Evolutionary conservation across 2,113 vertebrate species (phyloP).

Genomic region (Chionomys nivalis): DNA sequence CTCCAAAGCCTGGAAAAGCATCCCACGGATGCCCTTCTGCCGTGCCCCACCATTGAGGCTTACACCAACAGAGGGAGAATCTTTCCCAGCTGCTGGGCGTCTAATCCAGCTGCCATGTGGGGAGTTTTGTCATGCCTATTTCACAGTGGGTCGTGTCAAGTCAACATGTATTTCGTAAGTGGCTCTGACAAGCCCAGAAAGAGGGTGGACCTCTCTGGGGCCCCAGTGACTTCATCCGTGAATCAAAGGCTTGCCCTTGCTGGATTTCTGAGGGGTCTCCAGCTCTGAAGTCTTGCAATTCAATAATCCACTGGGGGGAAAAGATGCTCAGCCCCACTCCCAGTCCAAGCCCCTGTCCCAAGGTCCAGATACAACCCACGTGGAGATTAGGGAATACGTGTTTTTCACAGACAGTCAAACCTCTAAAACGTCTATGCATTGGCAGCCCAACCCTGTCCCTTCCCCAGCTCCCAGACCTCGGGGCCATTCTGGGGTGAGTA

Average conservation of each 20-base stretch:
- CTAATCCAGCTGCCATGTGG: slow-evolving; percentile 71
- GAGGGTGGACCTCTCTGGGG: slow-evolving; percentile 52
- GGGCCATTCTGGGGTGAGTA: not conserved
- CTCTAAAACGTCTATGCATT: not conserved
- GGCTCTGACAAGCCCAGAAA: slow-evolving; percentile 77
- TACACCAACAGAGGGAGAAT: slow-evolving; percentile 58
- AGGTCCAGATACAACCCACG: not conserved
- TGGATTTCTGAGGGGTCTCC: slow-evolving; percentile 23
- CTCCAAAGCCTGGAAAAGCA: not conserved
- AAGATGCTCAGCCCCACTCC: not conserved
- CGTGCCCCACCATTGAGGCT: not conserved
- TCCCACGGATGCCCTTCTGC: slow-evolving; percentile 51
- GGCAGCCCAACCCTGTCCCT: not conserved
- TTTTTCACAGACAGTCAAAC: not conserved
- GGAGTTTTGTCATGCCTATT: slow-evolving; percentile 70
- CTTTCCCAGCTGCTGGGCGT: slow-evolving; percentile 72
- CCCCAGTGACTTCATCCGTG: slow-evolving; percentile 70
- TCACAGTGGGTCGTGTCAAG: slow-evolving; percentile 76
- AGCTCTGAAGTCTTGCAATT: slow-evolving; percentile 26
- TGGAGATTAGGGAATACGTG: not conserved
- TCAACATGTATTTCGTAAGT: slow-evolving; percentile 79
- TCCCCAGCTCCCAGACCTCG: not conserved
- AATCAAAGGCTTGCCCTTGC: slow-evolving; percentile 51
- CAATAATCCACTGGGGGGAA: not conserved
- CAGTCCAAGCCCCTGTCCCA: not conserved